These are phyloP conservation scores for Micromesistius poutassou DNA, from an alignment of 2,797 vertebrate species.

Conservation along the genomic window DNA sequence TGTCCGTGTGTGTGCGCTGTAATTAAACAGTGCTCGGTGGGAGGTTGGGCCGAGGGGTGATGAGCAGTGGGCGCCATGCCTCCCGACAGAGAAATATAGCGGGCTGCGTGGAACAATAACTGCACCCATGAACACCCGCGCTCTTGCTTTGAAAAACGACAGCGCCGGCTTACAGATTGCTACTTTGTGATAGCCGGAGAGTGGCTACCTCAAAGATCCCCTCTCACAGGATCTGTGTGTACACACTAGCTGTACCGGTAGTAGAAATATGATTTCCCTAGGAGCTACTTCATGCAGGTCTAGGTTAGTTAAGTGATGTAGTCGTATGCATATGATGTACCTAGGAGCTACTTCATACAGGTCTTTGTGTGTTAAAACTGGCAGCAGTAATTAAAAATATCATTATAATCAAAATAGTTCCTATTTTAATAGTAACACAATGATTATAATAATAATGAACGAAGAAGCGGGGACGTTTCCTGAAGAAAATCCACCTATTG, in stretches of 20 bases:
- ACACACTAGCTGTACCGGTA: neutral
- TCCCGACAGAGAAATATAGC: slow-evolving; percentile 58
- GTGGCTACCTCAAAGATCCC: neutral
- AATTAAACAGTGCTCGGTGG: slow-evolving; percentile 72
- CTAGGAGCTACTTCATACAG: no score
- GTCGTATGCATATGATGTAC: neutral
- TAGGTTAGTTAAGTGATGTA: neutral
- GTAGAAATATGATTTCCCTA: neutral
- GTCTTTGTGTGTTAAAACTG: no score
- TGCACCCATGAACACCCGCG: slow-evolving; percentile 50
- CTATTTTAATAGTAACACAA: no score
- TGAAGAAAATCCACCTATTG: neutral
- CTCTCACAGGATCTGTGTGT: neutral
- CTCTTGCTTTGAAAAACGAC: slow-evolving; percentile 26
- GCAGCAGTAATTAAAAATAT: no score
- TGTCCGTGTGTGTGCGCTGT: slow-evolving; percentile 22
- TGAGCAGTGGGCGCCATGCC: slow-evolving; percentile 55
- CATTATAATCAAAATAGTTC: no score
- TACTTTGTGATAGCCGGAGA: slow-evolving; percentile 15
- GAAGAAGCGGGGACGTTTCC: neutral
- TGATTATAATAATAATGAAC: neutral
- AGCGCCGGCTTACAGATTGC: slow-evolving; percentile 42
- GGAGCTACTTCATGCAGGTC: no score
- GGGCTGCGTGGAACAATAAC: slow-evolving; percentile 62
- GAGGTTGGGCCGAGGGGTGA: slow-evolving; percentile 55